Evolutionary conservation across 2,113 vertebrate genomes (phyloP).

Genomic region (Platysteira castanea): DNA sequence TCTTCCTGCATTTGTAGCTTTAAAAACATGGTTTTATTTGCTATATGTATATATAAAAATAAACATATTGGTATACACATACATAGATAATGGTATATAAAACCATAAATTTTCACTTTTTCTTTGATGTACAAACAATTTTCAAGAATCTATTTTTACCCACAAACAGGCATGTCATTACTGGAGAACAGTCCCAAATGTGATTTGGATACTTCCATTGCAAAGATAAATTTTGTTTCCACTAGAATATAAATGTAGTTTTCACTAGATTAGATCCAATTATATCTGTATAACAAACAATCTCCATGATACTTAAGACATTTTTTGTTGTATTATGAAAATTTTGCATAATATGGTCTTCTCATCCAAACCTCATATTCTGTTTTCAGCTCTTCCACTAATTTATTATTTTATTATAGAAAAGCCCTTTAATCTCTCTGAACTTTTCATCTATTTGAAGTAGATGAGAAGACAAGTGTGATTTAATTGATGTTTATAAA

Average conservation of each 20-base stretch:
- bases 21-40: background rate
- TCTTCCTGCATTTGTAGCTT: background rate
- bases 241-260: background rate
- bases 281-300: background rate
- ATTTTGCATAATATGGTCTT: background rate
- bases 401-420: background rate
- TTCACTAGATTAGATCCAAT: background rate
- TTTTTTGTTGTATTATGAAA: background rate
- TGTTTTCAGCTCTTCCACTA: background rate
- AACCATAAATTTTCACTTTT: background rate
- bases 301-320: background rate
- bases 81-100: background rate
- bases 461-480: background rate
- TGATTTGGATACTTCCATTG: background rate
- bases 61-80: background rate
- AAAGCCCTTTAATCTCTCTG: background rate
- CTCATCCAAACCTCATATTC: background rate
- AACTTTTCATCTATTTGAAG: conserved; percentile 6
- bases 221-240: background rate
- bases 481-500: conserved; percentile 23
- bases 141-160: background rate
- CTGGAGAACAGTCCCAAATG: background rate
- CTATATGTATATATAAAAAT: background rate
- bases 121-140: background rate
- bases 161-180: background rate